Evolutionary conservation across 2,113 vertebrate species (phyloP).

Genomic region (Motacilla alba): DNA sequence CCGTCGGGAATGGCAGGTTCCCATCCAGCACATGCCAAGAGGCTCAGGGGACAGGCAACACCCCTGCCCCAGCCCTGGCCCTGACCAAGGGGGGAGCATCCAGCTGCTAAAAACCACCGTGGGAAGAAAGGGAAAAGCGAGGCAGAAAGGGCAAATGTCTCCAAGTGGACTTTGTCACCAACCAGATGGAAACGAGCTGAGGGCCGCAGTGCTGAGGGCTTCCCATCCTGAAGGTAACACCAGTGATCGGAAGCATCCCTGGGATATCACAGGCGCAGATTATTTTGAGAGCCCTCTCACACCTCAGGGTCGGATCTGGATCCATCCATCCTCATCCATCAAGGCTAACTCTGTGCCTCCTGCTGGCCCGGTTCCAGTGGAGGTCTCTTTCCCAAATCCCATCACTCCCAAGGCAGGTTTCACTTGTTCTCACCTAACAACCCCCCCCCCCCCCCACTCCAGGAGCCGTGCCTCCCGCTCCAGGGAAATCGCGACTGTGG

Average conservation of each 20-base stretch:
- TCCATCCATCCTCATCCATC: neutral
- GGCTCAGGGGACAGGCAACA: neutral
- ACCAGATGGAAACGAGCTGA: rapidly evolving
- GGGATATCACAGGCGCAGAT: neutral
- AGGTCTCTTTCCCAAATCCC: neutral
- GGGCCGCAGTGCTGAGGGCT: neutral
- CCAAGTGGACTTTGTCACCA: neutral
- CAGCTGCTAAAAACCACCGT: neutral
- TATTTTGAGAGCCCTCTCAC: neutral
- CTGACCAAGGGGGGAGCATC: neutral
- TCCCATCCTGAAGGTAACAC: neutral
- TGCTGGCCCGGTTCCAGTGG: rapidly evolving
- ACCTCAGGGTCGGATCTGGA: neutral
- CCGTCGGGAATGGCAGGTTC: neutral
- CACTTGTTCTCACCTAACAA: neutral
- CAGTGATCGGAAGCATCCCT: neutral
- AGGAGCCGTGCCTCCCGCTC: neutral
- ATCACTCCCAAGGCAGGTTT: neutral
- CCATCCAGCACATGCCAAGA: neutral
- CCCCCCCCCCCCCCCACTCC: neutral
- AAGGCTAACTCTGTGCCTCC: neutral
- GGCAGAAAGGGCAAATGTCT: neutral
- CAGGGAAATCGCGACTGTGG: neutral
- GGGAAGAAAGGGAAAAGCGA: neutral
- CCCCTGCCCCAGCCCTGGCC: neutral